Evolutionary conservation across 2,888 invertebrate species (phyloP).

Genomic region (Tuberolachnus salignus): DNA sequence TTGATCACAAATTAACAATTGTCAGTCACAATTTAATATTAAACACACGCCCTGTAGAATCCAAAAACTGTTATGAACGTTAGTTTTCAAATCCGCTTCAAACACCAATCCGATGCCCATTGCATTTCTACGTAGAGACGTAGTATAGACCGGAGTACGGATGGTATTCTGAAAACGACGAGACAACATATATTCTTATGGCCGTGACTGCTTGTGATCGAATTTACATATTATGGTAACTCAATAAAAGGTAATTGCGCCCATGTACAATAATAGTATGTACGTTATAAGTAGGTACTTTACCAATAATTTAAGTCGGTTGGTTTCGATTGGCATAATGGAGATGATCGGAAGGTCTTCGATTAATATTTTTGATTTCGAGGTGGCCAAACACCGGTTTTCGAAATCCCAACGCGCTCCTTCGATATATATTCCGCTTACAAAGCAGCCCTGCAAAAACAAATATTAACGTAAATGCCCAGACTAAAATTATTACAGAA

Average conservation of each 20-base stretch:
- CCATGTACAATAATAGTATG: no score
- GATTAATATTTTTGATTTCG: conserved; percentile 82
- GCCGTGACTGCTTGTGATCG: neutral
- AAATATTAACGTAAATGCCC: neutral
- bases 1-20: no score
- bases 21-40: conserved; percentile 84
- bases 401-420: conserved; percentile 84
- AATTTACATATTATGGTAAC: neutral
- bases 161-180: conserved; percentile 75
- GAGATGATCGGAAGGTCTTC: conserved; percentile 85
- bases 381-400: conserved; percentile 73
- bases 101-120: conserved; percentile 92
- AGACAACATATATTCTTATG: neutral
- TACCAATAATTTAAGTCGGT: conserved; percentile 71
- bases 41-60: conserved; percentile 88
- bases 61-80: conserved; percentile 87
- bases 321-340: conserved; percentile 83
- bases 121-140: conserved; percentile 82
- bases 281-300: neutral
- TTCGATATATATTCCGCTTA: conserved; percentile 82
- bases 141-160: conserved; percentile 87
- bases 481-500: neutral
- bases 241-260: neutral
- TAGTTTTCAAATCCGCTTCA: conserved; percentile 83
- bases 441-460: conserved; percentile 70